Evolutionary conservation across 2,113 vertebrate species (phyloP).

Genomic region (Coryphaenoides rupestris): DNA sequence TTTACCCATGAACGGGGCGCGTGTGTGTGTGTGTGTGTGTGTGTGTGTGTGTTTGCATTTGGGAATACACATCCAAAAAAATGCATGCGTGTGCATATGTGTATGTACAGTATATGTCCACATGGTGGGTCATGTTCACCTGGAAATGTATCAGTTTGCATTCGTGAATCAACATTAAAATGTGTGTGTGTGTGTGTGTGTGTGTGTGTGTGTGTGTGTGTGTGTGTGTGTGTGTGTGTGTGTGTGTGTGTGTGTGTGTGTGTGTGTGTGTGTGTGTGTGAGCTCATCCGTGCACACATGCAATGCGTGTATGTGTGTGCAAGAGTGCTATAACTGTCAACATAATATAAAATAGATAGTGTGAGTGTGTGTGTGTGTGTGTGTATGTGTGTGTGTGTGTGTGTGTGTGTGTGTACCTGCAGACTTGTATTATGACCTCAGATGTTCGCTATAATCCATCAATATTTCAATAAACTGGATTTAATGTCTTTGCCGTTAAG

Average conservation of each 20-base stretch:
- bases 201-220: background rate
- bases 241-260: background rate
- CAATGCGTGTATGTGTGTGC: too few relatives aligned
- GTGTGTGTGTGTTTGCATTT: background rate
- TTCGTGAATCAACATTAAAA: background rate
- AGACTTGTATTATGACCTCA: conserved; percentile 4
- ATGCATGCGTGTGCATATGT: background rate
- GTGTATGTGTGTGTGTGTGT: too few relatives aligned
- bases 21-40: conserved; percentile 1
- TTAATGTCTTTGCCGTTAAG: conserved; percentile 19
- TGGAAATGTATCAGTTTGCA: background rate
- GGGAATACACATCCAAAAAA: background rate
- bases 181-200: conserved; percentile 1
- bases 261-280: conserved; percentile 9
- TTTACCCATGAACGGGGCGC: background rate
- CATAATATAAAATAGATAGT: conserved; percentile 1
- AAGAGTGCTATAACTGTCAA: too few relatives aligned
- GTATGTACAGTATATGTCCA: too few relatives aligned
- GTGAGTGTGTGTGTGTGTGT: background rate
- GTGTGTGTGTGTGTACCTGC: background rate
- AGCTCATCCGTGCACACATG: too few relatives aligned
- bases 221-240: too few relatives aligned
- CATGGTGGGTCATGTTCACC: too few relatives aligned
- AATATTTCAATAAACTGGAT: conserved; percentile 35
- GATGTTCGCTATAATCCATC: conserved; percentile 24